Evolutionary conservation across 2,888 invertebrate genomes (phyloP).

Genomic region (Melipona beecheii): DNA sequence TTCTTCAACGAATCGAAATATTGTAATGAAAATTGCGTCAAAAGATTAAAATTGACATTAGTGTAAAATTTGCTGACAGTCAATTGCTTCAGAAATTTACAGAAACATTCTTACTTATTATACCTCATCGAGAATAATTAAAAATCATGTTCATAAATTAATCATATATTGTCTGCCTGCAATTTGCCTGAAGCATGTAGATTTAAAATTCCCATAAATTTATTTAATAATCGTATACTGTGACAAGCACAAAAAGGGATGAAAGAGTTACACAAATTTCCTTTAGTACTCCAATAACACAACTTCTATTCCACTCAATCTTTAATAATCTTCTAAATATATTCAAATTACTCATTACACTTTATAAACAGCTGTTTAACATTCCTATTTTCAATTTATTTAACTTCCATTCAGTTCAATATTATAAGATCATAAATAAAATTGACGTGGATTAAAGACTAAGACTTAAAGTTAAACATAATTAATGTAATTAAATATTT

Average conservation of each 20-base stretch:
- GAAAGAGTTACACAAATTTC: background rate
- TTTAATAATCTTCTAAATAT: background rate
- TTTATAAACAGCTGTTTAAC: background rate
- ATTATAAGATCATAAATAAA: no score
- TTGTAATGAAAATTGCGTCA: background rate
- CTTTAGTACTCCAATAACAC: background rate
- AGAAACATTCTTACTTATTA: background rate
- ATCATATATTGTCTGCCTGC: background rate
- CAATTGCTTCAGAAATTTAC: constrained; percentile 6
- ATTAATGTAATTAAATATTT: no score
- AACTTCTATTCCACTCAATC: background rate
- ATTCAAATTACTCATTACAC: background rate
- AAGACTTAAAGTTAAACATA: no score
- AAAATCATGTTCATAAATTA: constrained; percentile 14
- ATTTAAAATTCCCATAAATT: constrained; percentile 26
- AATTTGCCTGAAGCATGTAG: background rate
- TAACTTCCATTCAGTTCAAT: background rate
- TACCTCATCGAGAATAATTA: constrained; percentile 1
- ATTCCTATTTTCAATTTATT: background rate
- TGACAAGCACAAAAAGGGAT: background rate
- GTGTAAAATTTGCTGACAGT: background rate
- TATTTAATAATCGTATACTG: background rate
- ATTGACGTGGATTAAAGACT: no score
- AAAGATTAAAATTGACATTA: background rate
- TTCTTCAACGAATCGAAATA: background rate